Conservation (phyloP, 2,888 invertebrate genomes). For the Bimastos eiseni region DNA sequence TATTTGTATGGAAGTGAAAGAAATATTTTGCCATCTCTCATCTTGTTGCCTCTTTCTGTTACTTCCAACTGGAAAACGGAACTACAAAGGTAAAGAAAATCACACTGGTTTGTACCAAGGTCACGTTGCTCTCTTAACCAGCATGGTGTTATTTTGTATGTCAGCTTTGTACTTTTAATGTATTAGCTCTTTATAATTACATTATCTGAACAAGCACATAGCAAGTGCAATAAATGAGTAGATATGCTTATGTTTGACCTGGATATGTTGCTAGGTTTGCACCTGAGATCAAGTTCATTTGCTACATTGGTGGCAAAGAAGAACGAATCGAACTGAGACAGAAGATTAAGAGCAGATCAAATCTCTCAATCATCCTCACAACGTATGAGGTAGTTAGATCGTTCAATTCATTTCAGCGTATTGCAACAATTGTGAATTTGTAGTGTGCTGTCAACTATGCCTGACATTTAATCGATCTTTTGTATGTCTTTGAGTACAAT, state of each 20-base stretch:
- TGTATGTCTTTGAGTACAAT: background rate
- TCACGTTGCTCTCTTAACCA: background rate
- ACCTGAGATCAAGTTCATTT: constrained; percentile 51
- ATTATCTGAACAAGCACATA: background rate
- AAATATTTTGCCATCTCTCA: constrained; percentile 50
- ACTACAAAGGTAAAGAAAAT: constrained; percentile 50
- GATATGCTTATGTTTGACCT: background rate
- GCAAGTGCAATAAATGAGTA: background rate
- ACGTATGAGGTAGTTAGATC: constrained; percentile 60
- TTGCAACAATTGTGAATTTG: background rate
- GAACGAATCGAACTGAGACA: constrained; percentile 49
- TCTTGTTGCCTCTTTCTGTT: constrained; percentile 59
- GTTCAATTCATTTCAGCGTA: background rate
- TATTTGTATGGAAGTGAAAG: constrained; percentile 45
- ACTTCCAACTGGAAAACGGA: constrained; percentile 59
- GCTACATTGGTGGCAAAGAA: constrained; percentile 60
- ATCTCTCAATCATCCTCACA: constrained; percentile 57
- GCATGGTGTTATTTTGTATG: background rate
- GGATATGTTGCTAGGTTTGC: constrained; percentile 55
- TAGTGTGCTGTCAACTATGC: background rate
- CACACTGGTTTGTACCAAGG: background rate
- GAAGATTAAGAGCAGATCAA: constrained; percentile 45
- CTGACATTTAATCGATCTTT: background rate
- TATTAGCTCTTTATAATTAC: background rate
- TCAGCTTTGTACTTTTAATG: background rate